Base-by-base conservation (phyloP, 92 coral and sea anemone genomes). In the Zoanthus gigantus region DNA sequence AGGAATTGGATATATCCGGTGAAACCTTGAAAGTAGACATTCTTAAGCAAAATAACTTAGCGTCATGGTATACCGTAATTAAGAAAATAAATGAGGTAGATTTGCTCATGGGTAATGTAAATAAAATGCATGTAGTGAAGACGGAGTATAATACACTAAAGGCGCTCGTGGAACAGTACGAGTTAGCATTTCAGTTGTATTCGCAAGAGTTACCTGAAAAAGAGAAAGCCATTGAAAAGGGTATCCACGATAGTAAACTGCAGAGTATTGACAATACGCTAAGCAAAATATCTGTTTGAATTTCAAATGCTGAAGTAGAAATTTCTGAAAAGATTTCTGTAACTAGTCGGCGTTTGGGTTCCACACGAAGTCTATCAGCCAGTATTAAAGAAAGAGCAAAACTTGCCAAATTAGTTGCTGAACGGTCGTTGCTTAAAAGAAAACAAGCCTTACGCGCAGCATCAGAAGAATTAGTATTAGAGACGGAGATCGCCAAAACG, bases 341-440 rank as follows among this genome's bases (percentile, higher is more conserved):
- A 7, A 7, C 44, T n/a, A 76, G 80, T 18, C 80, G 80, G 65
- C 80, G 65, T 28, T 76, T 44, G 31, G 32, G n/a, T 45, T 66
- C 50, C 18, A 37, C 79, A 6, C 82, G 82, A 56, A 48, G 74
- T 31, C 16, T 44, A 6, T 31, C 75, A 23, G 52, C 76, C 45
- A 56, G 87, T 74, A n/a, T 31, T 47, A 32, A 61, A 79, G 89
- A 92, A 73, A 91, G 79, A 72, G 93, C 89, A n/a, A 90, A 83
- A 56, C 79, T 94, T 60, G 96, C 93, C 15, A 94, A 89, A 29
- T 50, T 94, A 32, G 30, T 84, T 11, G 96, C 90, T 23, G 96
- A 94, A 48, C 72, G 72, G 61, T 74, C 89, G 7, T 83, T 94
- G 91, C 75, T 91, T 34, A 89, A 82, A 78, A 68, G 74, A 52